These are phyloP conservation scores for Ephestia elutella DNA, from an alignment of 1,140 invertebrate species.

Conservation along the genomic window DNA sequence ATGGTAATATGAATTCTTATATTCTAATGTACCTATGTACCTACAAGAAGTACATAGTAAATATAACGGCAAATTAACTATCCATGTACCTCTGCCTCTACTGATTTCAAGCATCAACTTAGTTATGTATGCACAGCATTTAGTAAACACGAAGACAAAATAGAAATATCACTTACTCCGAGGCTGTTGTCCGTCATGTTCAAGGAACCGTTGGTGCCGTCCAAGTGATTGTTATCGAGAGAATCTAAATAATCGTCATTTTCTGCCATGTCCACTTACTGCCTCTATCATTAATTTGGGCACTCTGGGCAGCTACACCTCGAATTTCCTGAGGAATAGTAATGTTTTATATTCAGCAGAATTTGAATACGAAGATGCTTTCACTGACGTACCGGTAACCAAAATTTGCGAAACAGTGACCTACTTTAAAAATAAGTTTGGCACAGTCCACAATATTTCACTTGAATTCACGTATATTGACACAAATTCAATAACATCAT, in stretches of 20 bases:
- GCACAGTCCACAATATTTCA: slow-evolving; percentile 20
- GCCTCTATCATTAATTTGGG: slow-evolving; percentile 37
- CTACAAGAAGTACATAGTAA: too few species aligned
- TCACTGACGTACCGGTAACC: slow-evolving; percentile 70
- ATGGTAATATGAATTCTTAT: too few species aligned
- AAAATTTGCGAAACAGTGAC: slow-evolving; percentile 46
- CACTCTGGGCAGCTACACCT: slow-evolving; percentile 17
- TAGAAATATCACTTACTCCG: slow-evolving; percentile 44
- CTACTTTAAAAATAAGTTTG: slow-evolving; percentile 53
- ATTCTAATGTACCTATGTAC: too few species aligned
- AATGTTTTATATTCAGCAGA: background rate
- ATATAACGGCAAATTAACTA: too few species aligned
- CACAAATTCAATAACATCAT: slow-evolving; percentile 35
- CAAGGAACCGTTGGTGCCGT: slow-evolving; percentile 74
- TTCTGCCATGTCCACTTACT: slow-evolving; percentile 74
- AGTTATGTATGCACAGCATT: too few species aligned
- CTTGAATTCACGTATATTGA: slow-evolving; percentile 22
- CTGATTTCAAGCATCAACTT: too few species aligned
- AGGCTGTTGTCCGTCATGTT: slow-evolving; percentile 68
- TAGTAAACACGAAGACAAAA: background rate
- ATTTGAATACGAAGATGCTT: background rate
- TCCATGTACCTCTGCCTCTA: too few species aligned
- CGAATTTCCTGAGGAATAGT: slow-evolving; percentile 20
- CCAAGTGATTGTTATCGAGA: slow-evolving; percentile 75
- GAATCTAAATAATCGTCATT: slow-evolving; percentile 76